These are phyloP conservation scores for Brachionus manjavacas DNA, from an alignment of 1,140 invertebrate species.

Conservation along the genomic window DNA sequence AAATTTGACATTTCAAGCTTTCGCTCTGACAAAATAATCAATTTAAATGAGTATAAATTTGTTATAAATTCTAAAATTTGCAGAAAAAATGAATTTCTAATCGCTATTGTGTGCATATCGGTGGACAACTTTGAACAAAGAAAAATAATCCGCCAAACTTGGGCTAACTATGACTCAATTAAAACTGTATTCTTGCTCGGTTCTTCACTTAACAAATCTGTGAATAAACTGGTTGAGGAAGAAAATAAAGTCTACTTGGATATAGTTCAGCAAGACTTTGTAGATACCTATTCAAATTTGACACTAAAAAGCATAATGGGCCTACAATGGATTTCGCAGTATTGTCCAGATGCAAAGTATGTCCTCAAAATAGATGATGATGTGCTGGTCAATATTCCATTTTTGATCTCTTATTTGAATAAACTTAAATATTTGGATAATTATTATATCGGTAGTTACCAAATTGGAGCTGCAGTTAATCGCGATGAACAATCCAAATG, in stretches of 20 bases:
- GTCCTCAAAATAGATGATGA: neutral
- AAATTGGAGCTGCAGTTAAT: neutral
- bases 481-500: neutral
- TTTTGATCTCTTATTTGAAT: neutral
- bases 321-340: neutral
- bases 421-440: neutral
- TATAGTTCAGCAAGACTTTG: constrained; percentile 45
- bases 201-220: neutral
- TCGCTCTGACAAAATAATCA: neutral
- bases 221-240: neutral
- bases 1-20: neutral
- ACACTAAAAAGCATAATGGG: neutral
- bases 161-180: neutral
- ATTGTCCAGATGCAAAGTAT: neutral
- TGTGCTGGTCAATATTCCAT: neutral
- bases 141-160: neutral
- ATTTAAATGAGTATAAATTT: neutral
- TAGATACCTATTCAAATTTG: neutral
- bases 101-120: neutral
- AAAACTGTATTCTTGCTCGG: constrained; percentile 1
- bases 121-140: neutral
- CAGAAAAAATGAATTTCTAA: neutral
- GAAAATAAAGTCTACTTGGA: constrained; percentile 44
- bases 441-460: neutral
- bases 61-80: neutral